Conservation (phyloP, 2,797 vertebrate genomes). For the Cossypha niveicapilla region DNA sequence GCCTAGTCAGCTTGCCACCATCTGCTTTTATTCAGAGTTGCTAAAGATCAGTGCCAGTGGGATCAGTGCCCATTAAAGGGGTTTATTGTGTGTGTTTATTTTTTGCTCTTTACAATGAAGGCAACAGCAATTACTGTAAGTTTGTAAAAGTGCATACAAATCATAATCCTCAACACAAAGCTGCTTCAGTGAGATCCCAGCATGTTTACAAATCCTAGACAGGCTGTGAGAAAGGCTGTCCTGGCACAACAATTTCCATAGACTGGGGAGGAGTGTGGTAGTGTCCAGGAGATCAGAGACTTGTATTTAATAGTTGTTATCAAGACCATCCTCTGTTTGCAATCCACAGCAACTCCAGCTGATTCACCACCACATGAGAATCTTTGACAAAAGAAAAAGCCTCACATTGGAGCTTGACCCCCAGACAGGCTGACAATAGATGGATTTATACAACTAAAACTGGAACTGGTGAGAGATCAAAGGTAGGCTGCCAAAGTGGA, state of each 20-base stretch:
- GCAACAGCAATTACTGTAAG: conserved; percentile 66
- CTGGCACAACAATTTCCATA: neutral
- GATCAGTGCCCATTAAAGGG: conserved; percentile 50
- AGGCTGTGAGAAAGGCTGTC: conserved; percentile 46
- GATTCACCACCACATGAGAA: neutral
- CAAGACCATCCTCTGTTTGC: neutral
- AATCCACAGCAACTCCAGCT: neutral
- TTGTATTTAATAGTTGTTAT: neutral
- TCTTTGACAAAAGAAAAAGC: neutral
- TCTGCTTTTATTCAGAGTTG: conserved; percentile 68
- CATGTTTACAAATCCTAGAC: neutral
- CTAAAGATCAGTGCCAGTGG: conserved; percentile 60
- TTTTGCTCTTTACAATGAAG: conserved; percentile 59
- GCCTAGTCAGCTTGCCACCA: conserved; percentile 34
- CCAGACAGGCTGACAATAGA: neutral
- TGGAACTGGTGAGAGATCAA: neutral
- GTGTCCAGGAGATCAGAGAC: neutral
- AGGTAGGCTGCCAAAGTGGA: neutral
- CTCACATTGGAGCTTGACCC: neutral
- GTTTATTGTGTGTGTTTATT: conserved; percentile 56
- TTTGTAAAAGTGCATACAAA: conserved; percentile 53
- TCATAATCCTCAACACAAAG: conserved; percentile 46
- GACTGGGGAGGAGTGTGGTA: neutral
- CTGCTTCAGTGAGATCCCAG: conserved; percentile 37
- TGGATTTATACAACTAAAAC: neutral